Base-by-base conservation (phyloP, 2,113 vertebrate species). In the Brachyistius frenatus region DNA sequence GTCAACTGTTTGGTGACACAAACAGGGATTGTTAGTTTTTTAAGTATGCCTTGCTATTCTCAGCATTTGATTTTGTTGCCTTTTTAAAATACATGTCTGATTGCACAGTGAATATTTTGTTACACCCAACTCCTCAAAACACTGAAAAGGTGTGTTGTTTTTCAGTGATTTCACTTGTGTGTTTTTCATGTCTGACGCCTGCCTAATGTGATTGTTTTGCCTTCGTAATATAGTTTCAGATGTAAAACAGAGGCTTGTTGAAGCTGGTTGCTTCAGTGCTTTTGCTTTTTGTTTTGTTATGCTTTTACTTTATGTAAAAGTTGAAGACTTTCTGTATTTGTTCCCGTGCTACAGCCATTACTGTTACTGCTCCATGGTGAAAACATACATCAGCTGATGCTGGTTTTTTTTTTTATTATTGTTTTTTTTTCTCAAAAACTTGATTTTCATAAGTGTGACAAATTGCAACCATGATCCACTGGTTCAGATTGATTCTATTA, bases 61-160 rank as follows among this genome's bases (percentile, higher is more conserved):
- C 46, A 61, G 65, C 64, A 55, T 74, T 79, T 68, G 11, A 81
- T 90, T 84, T 87, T 83, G 44, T 86, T 92, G 90, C 91, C 90
- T 91, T 93, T 91, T 85, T 44, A 55, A 85, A 86, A 76, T 13
- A 31, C 23, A 76, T 9, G 56, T 66, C 7, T 70, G 50, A 83
- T 86, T 84, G 73, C 81, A 81, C 79, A 77, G 46, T 70, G 16
- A 86, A 74, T 76, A 68, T 67, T 83, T 78, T 78, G 56, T 80
- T 73, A 60, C 62, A 61, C 32, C 44, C 11, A 41, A 58, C 69
- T 81, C 71, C 56, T 58, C n/a, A 71, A 61, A 46, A n/a, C 54
- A 53, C 76, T 46, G 66, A 77, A 35, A 50, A 23, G 23, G 23
- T 23, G 23, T 23, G 36, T 70, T 46, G 2, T 16, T 58, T 56